Evolutionary conservation across 2,797 vertebrate genomes (phyloP).

Genomic region (Gadopsis marmoratus): DNA sequence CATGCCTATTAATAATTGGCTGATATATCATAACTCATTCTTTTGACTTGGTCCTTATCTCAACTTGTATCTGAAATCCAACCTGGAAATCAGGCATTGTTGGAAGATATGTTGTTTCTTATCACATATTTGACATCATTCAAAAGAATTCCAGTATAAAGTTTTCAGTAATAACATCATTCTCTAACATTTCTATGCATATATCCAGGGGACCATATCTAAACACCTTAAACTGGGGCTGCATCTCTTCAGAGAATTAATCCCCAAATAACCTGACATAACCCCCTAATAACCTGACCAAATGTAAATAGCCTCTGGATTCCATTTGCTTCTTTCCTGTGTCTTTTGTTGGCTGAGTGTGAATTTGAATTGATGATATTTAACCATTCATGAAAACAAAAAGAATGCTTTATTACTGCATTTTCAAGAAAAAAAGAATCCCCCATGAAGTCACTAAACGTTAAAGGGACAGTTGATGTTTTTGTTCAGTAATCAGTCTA

Average conservation of each 20-base stretch:
- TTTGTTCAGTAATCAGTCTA: conserved; percentile 41
- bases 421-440: conserved; percentile 43
- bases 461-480: conserved; percentile 87
- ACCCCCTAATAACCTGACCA: conserved; percentile 89
- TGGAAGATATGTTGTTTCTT: not conserved
- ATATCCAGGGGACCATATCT: conserved; percentile 51
- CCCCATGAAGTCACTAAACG: conserved; percentile 84
- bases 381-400: conserved; percentile 53
- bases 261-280: conserved; percentile 89
- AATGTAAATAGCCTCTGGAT: conserved; percentile 76
- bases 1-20: conserved; percentile 26
- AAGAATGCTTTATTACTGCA: conserved; percentile 47
- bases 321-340: conserved; percentile 79
- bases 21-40: not conserved
- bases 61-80: conserved; percentile 13
- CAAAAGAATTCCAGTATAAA: not conserved
- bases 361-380: conserved; percentile 67
- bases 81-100: conserved; percentile 17
- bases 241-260: conserved; percentile 88
- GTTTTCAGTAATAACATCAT: not conserved
- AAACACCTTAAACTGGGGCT: conserved; percentile 78
- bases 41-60: not conserved
- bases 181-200: conserved; percentile 4
- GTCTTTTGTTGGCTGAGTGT: conserved; percentile 84
- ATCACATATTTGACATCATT: not conserved